phyloP scores from a whole-genome alignment of 2,797 vertebrate genomes.

The Ctenosaura bakeri region DNA sequence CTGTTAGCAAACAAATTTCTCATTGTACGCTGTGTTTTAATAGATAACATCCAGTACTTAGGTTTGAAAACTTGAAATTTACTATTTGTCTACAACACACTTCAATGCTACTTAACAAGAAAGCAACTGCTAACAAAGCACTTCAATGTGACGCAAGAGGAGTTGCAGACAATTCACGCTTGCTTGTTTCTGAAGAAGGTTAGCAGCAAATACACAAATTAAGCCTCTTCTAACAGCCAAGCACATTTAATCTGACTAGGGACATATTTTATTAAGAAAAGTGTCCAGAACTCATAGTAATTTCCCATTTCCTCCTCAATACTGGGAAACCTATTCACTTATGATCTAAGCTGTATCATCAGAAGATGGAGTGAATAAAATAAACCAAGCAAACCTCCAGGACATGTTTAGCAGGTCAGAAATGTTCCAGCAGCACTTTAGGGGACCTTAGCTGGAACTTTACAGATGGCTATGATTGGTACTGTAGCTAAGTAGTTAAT shows the following conservation, averaged over 20 bases:
- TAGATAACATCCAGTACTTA: background rate
- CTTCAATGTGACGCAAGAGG: fast-evolving
- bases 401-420: background rate
- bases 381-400: background rate
- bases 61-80: background rate
- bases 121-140: fast-evolving
- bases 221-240: background rate
- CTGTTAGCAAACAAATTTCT: background rate
- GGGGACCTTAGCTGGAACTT: no score
- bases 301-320: background rate
- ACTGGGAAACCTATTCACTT: background rate
- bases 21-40: background rate
- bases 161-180: fast-evolving
- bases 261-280: background rate
- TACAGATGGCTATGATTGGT: no score
- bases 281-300: no score
- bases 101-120: background rate
- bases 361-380: background rate
- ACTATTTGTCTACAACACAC: background rate
- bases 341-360: background rate
- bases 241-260: background rate
- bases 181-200: background rate
- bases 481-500: background rate
- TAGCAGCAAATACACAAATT: background rate
- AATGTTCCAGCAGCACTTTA: no score